Evolutionary conservation across 2,888 invertebrate genomes (phyloP).

Genomic region (Agriopis marginaria): DNA sequence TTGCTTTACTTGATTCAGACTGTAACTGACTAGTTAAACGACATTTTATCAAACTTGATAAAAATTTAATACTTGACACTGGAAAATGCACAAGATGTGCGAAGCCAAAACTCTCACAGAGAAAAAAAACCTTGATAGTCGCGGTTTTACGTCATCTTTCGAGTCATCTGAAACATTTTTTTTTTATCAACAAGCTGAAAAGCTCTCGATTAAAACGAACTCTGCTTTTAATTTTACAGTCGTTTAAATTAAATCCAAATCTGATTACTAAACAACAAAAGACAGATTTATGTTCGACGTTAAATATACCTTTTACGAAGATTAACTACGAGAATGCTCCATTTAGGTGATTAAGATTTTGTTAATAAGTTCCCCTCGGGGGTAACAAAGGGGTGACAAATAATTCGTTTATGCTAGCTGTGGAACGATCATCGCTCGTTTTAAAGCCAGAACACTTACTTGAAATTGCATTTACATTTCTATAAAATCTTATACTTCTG

Average conservation of each 20-base stretch:
- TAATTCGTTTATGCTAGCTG: conserved; percentile 72
- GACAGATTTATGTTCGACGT: conserved; percentile 67
- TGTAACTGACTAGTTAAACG: no score
- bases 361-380: conserved; percentile 71
- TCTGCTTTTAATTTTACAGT: conserved; percentile 26
- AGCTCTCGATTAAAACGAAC: background rate
- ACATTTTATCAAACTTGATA: no score
- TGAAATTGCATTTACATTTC: background rate
- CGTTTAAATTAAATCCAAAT: conserved; percentile 42
- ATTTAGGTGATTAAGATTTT: conserved; percentile 79
- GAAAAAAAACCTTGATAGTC: no score
- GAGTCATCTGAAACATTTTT: no score
- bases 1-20: no score
- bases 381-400: conserved; percentile 79
- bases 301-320: conserved; percentile 71
- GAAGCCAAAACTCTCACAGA: no score
- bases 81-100: no score
- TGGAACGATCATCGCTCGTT: conserved; percentile 56
- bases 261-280: conserved; percentile 59
- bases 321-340: conserved; percentile 72
- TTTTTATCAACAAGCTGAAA: no score
- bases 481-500: no score
- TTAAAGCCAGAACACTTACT: conserved; percentile 19
- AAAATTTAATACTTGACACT: no score
- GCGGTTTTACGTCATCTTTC: no score